Evolutionary conservation across 1,140 invertebrate genomes (phyloP), one percentile per base, ranked within the genome.

Genomic region (Reticulitermes speratus): DNA sequence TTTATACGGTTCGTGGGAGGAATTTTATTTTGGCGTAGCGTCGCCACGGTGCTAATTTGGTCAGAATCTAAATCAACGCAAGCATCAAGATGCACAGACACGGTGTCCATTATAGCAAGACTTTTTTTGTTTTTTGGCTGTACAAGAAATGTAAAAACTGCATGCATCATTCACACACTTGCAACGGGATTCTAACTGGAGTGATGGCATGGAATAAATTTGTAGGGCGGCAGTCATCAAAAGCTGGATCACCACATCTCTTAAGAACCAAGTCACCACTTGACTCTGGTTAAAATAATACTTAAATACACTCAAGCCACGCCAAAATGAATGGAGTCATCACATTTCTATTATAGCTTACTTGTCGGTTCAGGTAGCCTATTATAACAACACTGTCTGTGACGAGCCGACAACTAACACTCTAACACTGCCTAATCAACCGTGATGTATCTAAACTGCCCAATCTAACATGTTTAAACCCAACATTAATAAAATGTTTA

Each of bases 261-360:
- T n/a, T 30, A 75, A 38, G 6, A 75, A 0, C 25, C 25, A 75
- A 75, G 65, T 75, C 25, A 30, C 65, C 65, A 75, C n/a, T 75
- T 75, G 65, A 75, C 25, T 75, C 65, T 30, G 8, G 25, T 75
- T 75, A 75, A 75, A 75, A 75, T 75, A 75, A 75, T 75, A n/a
- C 65, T 75, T 75, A 75, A 75, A 75, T 75, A 30, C 30, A 75
- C 65, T 75, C 25, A 75, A 30, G 65, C 25, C n/a, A 30, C 65
- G 65, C 65, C 65, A 75, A 75, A 75, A 75, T 75, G 65, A 75
- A 75, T 75, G 25, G n/a, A 75, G 65, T 75, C 65, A 75, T 75
- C 65, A 75, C n/a, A 75, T 9, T 75, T 75, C 65, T 75, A 75
- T 75, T 75, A 75, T n/a, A 30, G 25, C n/a, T 75, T 75, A 75